phyloP scores from a whole-genome alignment of 1,140 invertebrate genomes.

The Pomacea maculata region DNA sequence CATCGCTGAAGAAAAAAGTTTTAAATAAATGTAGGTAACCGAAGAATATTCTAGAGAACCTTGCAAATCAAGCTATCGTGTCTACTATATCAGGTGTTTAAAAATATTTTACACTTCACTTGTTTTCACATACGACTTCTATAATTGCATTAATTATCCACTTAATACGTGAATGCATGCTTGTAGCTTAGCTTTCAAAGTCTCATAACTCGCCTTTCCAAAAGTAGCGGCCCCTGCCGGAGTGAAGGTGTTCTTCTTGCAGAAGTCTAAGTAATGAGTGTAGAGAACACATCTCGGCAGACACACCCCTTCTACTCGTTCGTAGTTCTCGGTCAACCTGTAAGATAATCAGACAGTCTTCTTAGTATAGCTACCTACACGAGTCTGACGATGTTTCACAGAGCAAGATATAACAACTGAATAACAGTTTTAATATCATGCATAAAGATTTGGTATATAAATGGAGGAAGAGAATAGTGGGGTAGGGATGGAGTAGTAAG shows the following conservation, averaged over 20 bases:
- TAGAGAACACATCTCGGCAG: conserved; percentile 62
- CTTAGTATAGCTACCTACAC: neutral
- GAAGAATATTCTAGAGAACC: too few species aligned
- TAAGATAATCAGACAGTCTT: conserved; percentile 11
- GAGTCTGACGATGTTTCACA: neutral
- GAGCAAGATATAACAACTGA: neutral
- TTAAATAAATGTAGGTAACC: too few species aligned
- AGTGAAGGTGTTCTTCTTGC: conserved; percentile 51
- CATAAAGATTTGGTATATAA: neutral
- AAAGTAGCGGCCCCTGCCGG: conserved; percentile 63
- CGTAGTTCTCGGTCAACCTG: conserved; percentile 63
- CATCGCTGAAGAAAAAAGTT: too few species aligned
- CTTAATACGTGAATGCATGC: neutral
- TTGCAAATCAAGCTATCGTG: too few species aligned
- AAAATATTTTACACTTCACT: too few species aligned
- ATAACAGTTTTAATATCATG: neutral
- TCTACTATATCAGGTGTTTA: too few species aligned
- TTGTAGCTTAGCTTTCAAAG: neutral
- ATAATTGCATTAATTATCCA: too few species aligned
- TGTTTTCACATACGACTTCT: too few species aligned
- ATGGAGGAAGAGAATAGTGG: neutral
- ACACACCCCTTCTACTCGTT: conserved; percentile 61
- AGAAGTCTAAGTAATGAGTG: conserved; percentile 62
- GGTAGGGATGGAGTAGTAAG: neutral
- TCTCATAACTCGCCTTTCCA: conserved; percentile 53